Evolutionary conservation across 2,797 vertebrate genomes (phyloP).

Genomic region (Sebastiscus albofasciatus): DNA sequence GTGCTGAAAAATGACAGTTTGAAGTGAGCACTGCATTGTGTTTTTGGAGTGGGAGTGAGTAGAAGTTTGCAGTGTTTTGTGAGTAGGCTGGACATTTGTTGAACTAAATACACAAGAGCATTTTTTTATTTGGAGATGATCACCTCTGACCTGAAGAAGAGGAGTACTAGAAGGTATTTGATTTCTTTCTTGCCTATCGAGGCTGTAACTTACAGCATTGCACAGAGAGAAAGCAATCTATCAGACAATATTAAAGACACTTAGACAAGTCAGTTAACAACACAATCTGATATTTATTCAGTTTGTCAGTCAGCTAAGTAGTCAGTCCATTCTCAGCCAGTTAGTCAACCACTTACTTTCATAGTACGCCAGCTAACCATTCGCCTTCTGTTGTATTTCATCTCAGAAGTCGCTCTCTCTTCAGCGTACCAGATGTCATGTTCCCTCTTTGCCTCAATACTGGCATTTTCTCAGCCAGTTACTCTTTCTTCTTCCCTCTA

Average conservation of each 20-base stretch:
- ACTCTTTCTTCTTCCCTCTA: constrained; percentile 27
- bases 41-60: constrained; percentile 35
- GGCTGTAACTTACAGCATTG: not conserved
- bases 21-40: constrained; percentile 32
- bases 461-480: constrained; percentile 62
- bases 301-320: not conserved
- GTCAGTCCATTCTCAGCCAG: not conserved
- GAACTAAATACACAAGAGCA: constrained; percentile 9
- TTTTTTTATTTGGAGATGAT: constrained; percentile 1
- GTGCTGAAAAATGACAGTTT: constrained; percentile 18
- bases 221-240: not conserved
- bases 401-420: not conserved
- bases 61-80: constrained; percentile 51
- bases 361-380: not conserved
- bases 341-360: not conserved
- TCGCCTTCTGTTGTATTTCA: constrained; percentile 7
- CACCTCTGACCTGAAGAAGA: constrained; percentile 4
- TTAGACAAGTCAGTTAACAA: not conserved
- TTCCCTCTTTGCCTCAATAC: not conserved
- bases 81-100: not conserved
- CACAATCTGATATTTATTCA: not conserved
- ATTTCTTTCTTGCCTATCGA: not conserved
- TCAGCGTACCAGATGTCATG: constrained; percentile 2
- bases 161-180: constrained; percentile 4
- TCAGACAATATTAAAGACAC: not conserved